These are phyloP conservation scores for Pelagia noctiluca DNA, from an alignment of 30 jellyfish, hydroid and myxozoan species.

Conservation along the genomic window DNA sequence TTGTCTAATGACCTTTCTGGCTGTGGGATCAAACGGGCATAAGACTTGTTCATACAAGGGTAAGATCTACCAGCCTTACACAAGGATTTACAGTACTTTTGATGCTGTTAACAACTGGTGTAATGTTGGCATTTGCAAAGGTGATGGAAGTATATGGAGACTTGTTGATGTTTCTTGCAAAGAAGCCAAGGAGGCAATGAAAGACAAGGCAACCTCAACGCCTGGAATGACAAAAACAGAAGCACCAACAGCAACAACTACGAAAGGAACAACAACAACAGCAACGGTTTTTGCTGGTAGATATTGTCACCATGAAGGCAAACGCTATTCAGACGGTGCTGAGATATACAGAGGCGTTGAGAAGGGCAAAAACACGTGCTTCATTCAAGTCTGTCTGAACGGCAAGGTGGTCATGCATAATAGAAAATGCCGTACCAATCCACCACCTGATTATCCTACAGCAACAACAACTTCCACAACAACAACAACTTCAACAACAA, in stretches of 20 bases:
- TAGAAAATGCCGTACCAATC: not conserved
- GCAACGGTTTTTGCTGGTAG: not conserved
- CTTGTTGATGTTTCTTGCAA: conserved; percentile 48
- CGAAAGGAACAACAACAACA: not conserved
- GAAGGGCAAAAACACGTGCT: conserved; percentile 20
- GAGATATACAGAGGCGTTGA: conserved; percentile 64
- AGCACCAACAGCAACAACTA: not conserved
- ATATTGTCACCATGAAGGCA: conserved; percentile 47
- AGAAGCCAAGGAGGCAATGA: not conserved
- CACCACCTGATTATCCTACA: not conserved
- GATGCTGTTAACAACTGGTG: conserved; percentile 53
- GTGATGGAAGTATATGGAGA: conserved; percentile 42
- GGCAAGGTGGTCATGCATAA: conserved; percentile 41
- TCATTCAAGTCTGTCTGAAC: conserved; percentile 23
- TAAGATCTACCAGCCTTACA: conserved; percentile 19
- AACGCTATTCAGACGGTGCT: conserved; percentile 44
- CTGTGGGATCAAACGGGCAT: not conserved
- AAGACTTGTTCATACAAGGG: conserved; percentile 26
- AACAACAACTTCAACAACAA: not conserved
- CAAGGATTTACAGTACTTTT: conserved; percentile 19
- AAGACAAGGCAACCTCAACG: not conserved
- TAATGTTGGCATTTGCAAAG: conserved; percentile 40
- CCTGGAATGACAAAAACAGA: not conserved
- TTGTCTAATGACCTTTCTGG: too few species aligned
- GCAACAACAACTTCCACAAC: not conserved